These are phyloP conservation scores for Pocillopora grandis DNA, from an alignment of 92 coral and sea anemone species.

Conservation along the genomic window DNA sequence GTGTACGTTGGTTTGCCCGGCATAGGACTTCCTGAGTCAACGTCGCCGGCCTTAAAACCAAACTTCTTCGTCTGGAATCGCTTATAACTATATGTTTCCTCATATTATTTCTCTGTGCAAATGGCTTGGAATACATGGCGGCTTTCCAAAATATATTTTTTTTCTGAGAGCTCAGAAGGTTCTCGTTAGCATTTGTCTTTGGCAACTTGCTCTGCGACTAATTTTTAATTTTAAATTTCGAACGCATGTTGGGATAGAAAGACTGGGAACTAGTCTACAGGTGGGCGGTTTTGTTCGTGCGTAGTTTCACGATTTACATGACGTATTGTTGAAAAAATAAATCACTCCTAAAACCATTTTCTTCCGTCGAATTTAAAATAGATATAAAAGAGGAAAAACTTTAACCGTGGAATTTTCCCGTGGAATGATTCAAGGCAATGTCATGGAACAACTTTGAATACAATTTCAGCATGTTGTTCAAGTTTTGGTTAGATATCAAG, in stretches of 20 bases:
- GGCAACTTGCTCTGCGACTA: too few relatives aligned
- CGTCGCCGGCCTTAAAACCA: constrained; percentile 11
- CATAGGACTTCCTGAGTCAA: background rate
- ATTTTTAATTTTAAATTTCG: background rate
- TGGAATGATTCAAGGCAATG: too few relatives aligned
- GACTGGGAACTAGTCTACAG: constrained; percentile 14
- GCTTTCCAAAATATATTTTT: background rate
- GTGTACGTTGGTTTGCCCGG: background rate
- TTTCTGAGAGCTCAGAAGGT: too few relatives aligned
- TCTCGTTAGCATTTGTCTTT: too few relatives aligned
- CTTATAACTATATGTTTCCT: background rate
- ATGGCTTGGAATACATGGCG: constrained; percentile 21
- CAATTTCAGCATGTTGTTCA: too few relatives aligned
- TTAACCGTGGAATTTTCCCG: too few relatives aligned
- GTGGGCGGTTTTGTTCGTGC: constrained; percentile 1
- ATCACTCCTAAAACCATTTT: too few relatives aligned
- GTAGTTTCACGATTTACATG: background rate
- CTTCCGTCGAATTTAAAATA: too few relatives aligned
- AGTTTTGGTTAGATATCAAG: too few relatives aligned
- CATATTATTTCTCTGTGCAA: constrained; percentile 18
- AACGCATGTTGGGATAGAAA: background rate
- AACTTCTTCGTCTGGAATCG: constrained; percentile 23
- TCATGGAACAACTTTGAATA: too few relatives aligned
- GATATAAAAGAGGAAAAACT: too few relatives aligned
- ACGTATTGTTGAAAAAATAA: too few relatives aligned